Evolutionary conservation across 2,113 vertebrate genomes (phyloP).

Genomic region (Syngnathoides biaculeatus): DNA sequence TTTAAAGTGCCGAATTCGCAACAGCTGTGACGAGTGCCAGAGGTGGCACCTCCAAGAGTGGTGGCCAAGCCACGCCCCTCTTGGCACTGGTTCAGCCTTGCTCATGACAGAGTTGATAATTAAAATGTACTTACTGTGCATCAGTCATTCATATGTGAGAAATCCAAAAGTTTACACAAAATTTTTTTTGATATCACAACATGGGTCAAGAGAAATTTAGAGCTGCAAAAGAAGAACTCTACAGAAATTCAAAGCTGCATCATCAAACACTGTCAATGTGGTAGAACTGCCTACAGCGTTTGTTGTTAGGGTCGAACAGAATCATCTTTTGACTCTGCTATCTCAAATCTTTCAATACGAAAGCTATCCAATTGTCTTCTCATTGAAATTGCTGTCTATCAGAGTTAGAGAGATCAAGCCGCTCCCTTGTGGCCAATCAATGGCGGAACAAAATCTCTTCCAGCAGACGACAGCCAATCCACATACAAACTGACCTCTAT

Average conservation of each 20-base stretch:
- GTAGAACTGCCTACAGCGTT: background rate
- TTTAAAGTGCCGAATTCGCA: too few relatives aligned
- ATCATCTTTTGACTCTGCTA: conserved; percentile 21
- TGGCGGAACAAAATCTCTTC: conserved; percentile 10
- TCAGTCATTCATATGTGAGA: too few relatives aligned
- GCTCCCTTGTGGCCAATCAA: conserved; percentile 24
- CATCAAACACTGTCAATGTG: conserved; percentile 11
- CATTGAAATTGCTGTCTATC: conserved; percentile 12
- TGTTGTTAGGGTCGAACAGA: conserved; percentile 9
- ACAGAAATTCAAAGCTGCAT: background rate
- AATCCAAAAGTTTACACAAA: too few relatives aligned
- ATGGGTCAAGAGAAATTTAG: background rate
- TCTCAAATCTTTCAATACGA: conserved; percentile 2
- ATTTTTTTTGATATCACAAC: background rate
- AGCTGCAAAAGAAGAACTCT: background rate
- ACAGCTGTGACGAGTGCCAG: too few relatives aligned
- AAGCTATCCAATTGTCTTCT: conserved; percentile 21
- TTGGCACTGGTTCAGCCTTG: too few relatives aligned
- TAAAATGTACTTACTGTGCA: too few relatives aligned
- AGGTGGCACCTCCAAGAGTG: too few relatives aligned
- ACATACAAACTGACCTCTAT: conserved; percentile 17
- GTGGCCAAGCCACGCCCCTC: too few relatives aligned
- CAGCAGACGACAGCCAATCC: conserved; percentile 7
- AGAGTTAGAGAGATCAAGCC: conserved; percentile 18
- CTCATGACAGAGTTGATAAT: too few relatives aligned